Evolutionary conservation across 2,797 vertebrate species (phyloP), one percentile per base, ranked within the genome.

Genomic region (Myotis myotis): DNA sequence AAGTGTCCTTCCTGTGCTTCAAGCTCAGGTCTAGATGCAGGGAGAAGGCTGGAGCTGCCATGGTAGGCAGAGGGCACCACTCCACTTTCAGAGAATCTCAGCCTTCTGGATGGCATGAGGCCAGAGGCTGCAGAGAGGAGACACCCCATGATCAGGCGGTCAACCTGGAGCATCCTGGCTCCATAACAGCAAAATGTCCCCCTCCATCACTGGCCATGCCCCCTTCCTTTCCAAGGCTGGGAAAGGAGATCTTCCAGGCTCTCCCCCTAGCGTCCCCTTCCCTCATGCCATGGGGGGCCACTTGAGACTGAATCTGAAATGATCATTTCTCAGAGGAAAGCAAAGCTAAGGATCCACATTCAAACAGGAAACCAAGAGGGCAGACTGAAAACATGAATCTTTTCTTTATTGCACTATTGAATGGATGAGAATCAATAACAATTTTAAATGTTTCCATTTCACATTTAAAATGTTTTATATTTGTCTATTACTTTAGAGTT

Each of bases 21-120:
- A 82, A 70, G 30, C 23, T 79, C 79, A 95, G 74, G 75, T 16
- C 15, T 38, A 7, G n/a, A 87, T 8, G 15, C 4, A 19, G 11
- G 25, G 41, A 9, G 33, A 62, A 38, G 68, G 5, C 72, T 25
- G 0, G 17, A 62, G 28, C 7, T n/a, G 11, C 55, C 8, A 36
- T 0, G 0, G n/a, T n/a, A 22, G 55, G 49, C 51, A 71, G 38
- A 75, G 19, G 9, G 23, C 16, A 47, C 0, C 91, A 95, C 88
- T 87, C 96, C 95, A 72, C 76, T 66, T 93, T 60, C 91, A 93
- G 10, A 96, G 83, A 91, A 60, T 87, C 55, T 96, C 91, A 95
- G 87, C 81, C 62, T 44, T 76, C 41, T 96, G 94, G 97, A 92
- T 96, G 94, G 64, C 25, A 44, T 19, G n/a, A 88, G 44, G 11